These are phyloP conservation scores for Cetonia aurata DNA, from an alignment of 2,888 invertebrate species.

Conservation along the genomic window DNA sequence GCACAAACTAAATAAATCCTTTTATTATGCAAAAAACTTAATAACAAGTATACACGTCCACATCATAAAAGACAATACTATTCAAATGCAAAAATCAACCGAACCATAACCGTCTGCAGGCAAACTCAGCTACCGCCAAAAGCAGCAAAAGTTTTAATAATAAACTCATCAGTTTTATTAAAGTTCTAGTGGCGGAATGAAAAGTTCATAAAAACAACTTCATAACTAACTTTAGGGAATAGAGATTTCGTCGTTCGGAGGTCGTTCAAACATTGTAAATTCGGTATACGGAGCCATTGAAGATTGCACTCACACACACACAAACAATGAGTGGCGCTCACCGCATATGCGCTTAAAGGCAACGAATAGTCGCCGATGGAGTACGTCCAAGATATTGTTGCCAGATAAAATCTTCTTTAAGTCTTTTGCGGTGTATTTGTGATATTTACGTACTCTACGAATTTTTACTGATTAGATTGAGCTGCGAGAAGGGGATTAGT, in stretches of 20 bases:
- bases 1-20: too few relatives aligned
- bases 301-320: constrained; percentile 35
- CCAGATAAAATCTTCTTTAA: constrained; percentile 42
- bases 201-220: constrained; percentile 44
- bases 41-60: not conserved
- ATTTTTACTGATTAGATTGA: constrained; percentile 40
- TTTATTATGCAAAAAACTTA: too few relatives aligned
- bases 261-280: constrained; percentile 49
- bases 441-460: constrained; percentile 24
- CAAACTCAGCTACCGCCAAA: constrained; percentile 1
- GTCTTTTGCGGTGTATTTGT: constrained; percentile 21
- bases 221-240: constrained; percentile 46
- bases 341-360: constrained; percentile 27
- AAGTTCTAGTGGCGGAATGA: constrained; percentile 28
- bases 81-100: not conserved
- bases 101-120: not conserved
- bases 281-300: constrained; percentile 40
- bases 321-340: constrained; percentile 4
- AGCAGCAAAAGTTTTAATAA: constrained; percentile 38
- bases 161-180: constrained; percentile 42
- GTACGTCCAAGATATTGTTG: constrained; percentile 17
- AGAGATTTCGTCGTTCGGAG: constrained; percentile 47
- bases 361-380: constrained; percentile 18
- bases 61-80: not conserved
- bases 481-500: not conserved